Conservation (phyloP, 2,113 vertebrate genomes). For the Riparia riparia region DNA sequence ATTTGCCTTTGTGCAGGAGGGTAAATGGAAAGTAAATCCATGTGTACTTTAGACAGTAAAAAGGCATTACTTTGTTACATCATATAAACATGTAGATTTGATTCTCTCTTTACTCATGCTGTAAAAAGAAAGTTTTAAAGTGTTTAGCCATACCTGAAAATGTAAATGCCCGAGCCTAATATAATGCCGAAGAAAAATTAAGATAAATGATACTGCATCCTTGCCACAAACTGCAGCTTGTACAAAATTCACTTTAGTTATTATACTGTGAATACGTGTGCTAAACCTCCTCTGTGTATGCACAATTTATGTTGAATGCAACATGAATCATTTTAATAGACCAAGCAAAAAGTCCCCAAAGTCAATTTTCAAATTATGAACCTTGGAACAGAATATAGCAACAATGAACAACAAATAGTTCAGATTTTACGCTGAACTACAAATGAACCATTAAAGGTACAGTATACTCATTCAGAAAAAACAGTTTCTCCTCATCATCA, state of each 20-base stretch:
- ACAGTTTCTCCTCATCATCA: neutral
- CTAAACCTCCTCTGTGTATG: slow-evolving; percentile 91
- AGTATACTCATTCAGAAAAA: slow-evolving; percentile 63
- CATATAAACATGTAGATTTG: slow-evolving; percentile 94
- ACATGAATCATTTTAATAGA: slow-evolving; percentile 99
- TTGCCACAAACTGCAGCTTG: slow-evolving; percentile 83
- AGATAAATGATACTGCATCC: slow-evolving; percentile 85
- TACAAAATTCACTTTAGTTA: slow-evolving; percentile 87
- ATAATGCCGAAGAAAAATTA: slow-evolving; percentile 84
- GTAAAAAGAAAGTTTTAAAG: slow-evolving; percentile 85
- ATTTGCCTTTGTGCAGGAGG: slow-evolving; percentile 84
- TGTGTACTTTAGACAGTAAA: slow-evolving; percentile 91
- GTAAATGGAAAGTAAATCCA: slow-evolving; percentile 94
- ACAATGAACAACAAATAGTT: slow-evolving; percentile 81
- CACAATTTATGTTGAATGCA: slow-evolving; percentile 94
- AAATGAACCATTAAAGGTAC: slow-evolving; percentile 74
- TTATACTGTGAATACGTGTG: slow-evolving; percentile 80
- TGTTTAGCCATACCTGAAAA: slow-evolving; percentile 84
- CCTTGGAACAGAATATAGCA: slow-evolving; percentile 84
- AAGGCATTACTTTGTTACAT: slow-evolving; percentile 91
- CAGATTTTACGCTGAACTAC: slow-evolving; percentile 83
- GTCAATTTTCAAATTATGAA: slow-evolving; percentile 91
- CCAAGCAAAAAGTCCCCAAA: slow-evolving; percentile 87
- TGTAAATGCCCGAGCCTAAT: slow-evolving; percentile 84
- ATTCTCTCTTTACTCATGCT: slow-evolving; percentile 84